phyloP scores from a whole-genome alignment of 2,113 vertebrate species.

The Pteronura brasiliensis region DNA sequence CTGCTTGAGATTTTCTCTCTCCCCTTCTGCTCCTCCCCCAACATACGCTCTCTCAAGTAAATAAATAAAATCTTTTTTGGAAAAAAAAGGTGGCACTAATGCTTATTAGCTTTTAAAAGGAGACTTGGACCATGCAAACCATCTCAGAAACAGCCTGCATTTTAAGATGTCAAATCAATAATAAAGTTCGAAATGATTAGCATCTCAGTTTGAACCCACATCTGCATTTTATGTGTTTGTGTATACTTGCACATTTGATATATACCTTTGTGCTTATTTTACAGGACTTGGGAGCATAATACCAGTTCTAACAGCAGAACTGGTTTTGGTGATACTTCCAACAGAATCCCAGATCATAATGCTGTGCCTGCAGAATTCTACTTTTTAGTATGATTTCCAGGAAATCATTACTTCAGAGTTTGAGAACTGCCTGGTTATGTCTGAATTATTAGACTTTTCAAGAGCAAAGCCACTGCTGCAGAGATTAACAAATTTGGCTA shows the following conservation, averaged over 20 bases:
- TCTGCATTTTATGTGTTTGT: background rate
- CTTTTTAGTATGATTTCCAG: conserved; percentile 21
- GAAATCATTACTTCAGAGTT: background rate
- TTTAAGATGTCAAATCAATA: background rate
- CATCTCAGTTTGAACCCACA: background rate
- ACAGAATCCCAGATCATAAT: background rate
- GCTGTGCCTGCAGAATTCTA: background rate
- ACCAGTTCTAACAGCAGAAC: background rate
- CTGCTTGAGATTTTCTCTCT: background rate
- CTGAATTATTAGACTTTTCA: background rate
- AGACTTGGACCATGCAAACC: background rate
- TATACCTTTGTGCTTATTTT: background rate
- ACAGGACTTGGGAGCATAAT: background rate
- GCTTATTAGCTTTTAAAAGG: conserved; percentile 13
- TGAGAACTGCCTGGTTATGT: background rate
- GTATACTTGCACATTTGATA: background rate
- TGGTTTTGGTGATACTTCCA: background rate
- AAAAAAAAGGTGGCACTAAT: background rate
- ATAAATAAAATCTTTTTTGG: no score
- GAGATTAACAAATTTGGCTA: background rate
- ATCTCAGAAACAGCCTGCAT: background rate
- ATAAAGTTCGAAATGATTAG: background rate
- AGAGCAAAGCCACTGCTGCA: background rate
- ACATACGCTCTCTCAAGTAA: background rate
- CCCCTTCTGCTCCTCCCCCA: background rate